Evolutionary conservation across 30 jellyfish, hydroid and myxozoan species (phyloP).

Genomic region (Cassiopea andromeda): DNA sequence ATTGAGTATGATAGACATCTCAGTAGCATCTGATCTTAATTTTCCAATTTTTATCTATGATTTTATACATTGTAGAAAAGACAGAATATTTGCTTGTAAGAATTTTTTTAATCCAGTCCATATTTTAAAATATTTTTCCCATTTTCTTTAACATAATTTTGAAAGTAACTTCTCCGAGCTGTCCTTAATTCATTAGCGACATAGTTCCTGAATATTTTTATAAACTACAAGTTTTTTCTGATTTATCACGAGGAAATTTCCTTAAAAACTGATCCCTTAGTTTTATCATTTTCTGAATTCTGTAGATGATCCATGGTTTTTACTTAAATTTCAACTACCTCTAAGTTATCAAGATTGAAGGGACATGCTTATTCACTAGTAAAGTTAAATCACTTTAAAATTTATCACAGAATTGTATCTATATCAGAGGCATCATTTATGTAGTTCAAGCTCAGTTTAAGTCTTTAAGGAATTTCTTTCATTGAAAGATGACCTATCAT

Average conservation of each 20-base stretch:
- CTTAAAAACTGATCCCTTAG: constrained; percentile 32
- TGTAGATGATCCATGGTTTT: constrained; percentile 50
- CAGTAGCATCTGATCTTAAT: constrained; percentile 40
- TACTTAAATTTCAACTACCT: background rate
- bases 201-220: constrained; percentile 33
- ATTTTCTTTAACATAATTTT: constrained; percentile 12
- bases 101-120: constrained; percentile 42
- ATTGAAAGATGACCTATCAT: constrained; percentile 29
- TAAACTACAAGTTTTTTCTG: constrained; percentile 24
- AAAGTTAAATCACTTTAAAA: constrained; percentile 19
- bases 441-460: constrained; percentile 20
- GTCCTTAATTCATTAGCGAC: constrained; percentile 35
- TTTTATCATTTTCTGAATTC: constrained; percentile 30
- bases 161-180: constrained; percentile 38
- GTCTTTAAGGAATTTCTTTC: constrained; percentile 4
- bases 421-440: constrained; percentile 28
- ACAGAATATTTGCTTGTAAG: constrained; percentile 17
- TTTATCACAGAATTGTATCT: constrained; percentile 18
- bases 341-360: background rate
- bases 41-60: constrained; percentile 60
- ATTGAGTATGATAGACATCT: constrained; percentile 59
- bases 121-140: constrained; percentile 40
- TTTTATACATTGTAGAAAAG: constrained; percentile 35
- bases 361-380: constrained; percentile 23
- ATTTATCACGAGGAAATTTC: constrained; percentile 17